phyloP scores from a whole-genome alignment of 2,797 vertebrate species.

The Macropus fuliginosus region DNA sequence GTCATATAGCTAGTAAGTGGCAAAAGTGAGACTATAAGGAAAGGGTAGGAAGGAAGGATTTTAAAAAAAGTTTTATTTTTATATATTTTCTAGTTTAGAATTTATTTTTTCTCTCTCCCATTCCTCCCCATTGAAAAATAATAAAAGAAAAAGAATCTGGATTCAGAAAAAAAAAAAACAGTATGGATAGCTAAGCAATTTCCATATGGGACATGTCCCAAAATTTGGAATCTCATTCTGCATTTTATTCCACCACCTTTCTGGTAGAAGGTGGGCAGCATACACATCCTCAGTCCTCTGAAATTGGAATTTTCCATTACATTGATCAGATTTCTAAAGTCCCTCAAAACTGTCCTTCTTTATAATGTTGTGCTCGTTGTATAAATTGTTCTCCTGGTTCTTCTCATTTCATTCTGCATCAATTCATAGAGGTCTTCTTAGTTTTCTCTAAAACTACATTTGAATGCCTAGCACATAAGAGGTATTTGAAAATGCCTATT shows the following conservation, averaged over 20 bases:
- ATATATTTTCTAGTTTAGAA: not conserved
- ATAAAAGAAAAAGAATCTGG: not conserved
- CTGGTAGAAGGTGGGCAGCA: not conserved
- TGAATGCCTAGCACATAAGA: not conserved
- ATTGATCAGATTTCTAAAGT: not conserved
- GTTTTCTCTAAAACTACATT: not conserved
- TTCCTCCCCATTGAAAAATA: not conserved
- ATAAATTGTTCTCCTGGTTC: not conserved
- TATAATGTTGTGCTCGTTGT: not conserved
- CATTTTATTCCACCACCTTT: not conserved
- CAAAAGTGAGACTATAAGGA: not conserved
- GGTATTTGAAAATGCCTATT: not conserved
- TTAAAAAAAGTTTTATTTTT: not conserved
- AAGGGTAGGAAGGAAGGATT: not conserved
- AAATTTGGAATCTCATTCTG: not conserved
- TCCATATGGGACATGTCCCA: not conserved
- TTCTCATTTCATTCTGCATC: not conserved
- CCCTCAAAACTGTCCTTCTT: not conserved
- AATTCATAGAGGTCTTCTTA: not conserved
- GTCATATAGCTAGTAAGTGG: not conserved
- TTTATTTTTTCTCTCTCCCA: not conserved
- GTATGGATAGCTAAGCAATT: not conserved
- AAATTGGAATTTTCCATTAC: not conserved
- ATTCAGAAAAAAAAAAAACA: not conserved
- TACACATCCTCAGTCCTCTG: not conserved